Evolutionary conservation across 2,113 vertebrate genomes (phyloP), one percentile per base, ranked within the genome.

Genomic region (Protomyctophum bolini): DNA sequence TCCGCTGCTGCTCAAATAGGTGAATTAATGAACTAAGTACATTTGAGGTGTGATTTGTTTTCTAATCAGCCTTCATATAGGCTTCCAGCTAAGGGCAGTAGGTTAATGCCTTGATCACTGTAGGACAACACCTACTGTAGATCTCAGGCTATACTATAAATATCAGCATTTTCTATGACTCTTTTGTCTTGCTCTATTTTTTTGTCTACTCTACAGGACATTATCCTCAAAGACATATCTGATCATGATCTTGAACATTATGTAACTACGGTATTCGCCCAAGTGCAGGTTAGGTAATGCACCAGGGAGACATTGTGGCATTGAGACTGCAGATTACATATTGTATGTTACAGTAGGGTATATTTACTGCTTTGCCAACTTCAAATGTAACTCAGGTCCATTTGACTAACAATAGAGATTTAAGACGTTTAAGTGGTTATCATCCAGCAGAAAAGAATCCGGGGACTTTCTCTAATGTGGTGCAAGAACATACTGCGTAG

Each of bases 61-160:
- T 68, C 65, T 14, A 50, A 41, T 29, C 8, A 51, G 66, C 70
- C 80, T 70, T 61, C 63, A 77, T 83, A 59, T 41, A 67, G 15
- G 58, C 64, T 73, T 73, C 72, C 54, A 21, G 50, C 56, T 45
- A 85, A 76, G 84, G 81, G 58, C 78, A 83, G 80, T 82, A 76
- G 83, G 83, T 72, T 86, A 80, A 83, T 79, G 68, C 77, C 57
- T 46, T 49, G 64, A 59, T 33, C 55, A 64, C 66, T 61, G 50
- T n/a, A 57, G 73, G 59, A 47, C 6, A 1, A 59, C 29, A 66
- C 63, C 14, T 50, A 69, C 64, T 21, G 56, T 41, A 54, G 12
- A 64, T 55, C 62, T 68, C 10, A 62, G 59, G 57, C 15, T 48
- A 10, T 33, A 73, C 21, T 21, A 21, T 21, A 21, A 21, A 21